Conservation (phyloP, 2,888 invertebrate species). For the Nomada hirtipes region DNA sequence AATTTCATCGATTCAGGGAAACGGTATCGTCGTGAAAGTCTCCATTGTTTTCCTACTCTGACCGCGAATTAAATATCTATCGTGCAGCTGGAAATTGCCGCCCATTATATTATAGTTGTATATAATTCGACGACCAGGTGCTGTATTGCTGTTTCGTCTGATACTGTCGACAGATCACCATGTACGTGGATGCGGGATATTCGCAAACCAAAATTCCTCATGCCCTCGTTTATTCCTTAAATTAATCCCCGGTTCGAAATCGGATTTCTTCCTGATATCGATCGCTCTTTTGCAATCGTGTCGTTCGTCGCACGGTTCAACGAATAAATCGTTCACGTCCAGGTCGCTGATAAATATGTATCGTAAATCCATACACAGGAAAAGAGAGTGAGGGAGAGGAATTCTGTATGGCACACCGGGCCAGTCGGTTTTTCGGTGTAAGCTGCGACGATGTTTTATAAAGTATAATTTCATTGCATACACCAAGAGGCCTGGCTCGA, state of each 20-base stretch:
- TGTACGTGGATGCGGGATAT: background rate
- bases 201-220: background rate
- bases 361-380: slow-evolving; percentile 48
- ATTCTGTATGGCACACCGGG: slow-evolving; percentile 26
- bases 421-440: slow-evolving; percentile 33
- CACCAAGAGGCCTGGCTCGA: slow-evolving; percentile 3
- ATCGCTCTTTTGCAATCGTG: slow-evolving; percentile 37
- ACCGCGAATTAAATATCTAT: background rate
- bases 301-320: slow-evolving; percentile 27
- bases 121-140: too few species aligned
- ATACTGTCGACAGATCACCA: background rate
- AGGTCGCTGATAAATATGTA: slow-evolving; percentile 54
- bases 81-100: too few species aligned
- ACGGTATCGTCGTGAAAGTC: background rate
- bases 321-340: slow-evolving; percentile 39
- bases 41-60: background rate
- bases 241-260: slow-evolving; percentile 20
- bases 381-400: background rate
- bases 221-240: slow-evolving; percentile 16
- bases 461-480: slow-evolving; percentile 54
- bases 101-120: too few species aligned
- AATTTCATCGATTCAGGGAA: background rate
- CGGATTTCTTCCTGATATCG: slow-evolving; percentile 45
- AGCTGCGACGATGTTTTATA: slow-evolving; percentile 43
- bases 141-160: background rate